Evolutionary conservation across 1,140 invertebrate species (phyloP), one percentile per base, ranked within the genome.

Genomic region (Lithobius niger): DNA sequence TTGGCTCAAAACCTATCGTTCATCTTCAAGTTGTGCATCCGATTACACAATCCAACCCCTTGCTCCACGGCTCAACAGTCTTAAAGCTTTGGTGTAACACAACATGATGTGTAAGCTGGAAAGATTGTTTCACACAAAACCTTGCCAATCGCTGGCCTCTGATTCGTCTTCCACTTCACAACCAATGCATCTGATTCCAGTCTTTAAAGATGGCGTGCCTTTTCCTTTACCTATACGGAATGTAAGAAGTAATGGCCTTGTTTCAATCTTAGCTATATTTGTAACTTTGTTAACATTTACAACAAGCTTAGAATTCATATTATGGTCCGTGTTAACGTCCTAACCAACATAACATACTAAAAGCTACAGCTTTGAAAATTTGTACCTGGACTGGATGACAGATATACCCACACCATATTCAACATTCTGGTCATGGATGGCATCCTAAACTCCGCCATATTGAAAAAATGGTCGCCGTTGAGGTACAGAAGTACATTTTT

Each of bases 101-200:
- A n/a, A n/a, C n/a, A n/a, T n/a, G n/a, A n/a, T n/a, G n/a, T n/a
- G n/a, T n/a, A n/a, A n/a, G n/a, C n/a, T n/a, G n/a, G n/a, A n/a
- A n/a, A n/a, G n/a, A 36, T 36, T 47, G 22, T 15, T 10, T 56
- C 48, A 56, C 15, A 53, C 56, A 52, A 57, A 57, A 2, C 56
- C 56, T 16, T 57, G 56, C 56, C 56, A 57, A 57, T 57, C 56
- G 26, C 49, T 53, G 10, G 56, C 56, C 24, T 57, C 56, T 1
- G 56, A 42, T 43, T 57, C 56, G 15, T 57, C 56, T 18, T 57
- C 56, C 3, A 26, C 16, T 52, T 42, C 31, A 25, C 3, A 27
- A 13, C 56, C 56, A 19, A 43, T 54, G 25, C 50, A 57, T 26
- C 52, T 49, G 18, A 57, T 57, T 24, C 56, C 56, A 16, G 36